A percentile compares a stretch with the other conserved stretches of the same genome.
Conservation (phyloP, 2,888 invertebrate genomes). For the Tachina grossa region DNA sequence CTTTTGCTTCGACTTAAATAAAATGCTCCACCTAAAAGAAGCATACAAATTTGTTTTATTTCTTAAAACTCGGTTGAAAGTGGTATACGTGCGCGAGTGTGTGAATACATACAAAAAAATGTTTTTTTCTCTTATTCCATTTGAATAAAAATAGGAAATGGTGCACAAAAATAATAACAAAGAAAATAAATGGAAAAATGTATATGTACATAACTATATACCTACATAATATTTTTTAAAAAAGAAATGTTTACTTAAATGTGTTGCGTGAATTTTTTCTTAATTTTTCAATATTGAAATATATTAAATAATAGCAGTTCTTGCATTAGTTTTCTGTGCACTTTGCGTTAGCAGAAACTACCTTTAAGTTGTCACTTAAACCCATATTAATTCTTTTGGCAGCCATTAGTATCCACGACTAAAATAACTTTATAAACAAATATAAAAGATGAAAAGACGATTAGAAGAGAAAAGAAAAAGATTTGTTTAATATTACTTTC, state of each 20-base stretch:
- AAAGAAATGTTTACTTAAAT: not conserved
- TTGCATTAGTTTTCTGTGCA: conserved; percentile 1
- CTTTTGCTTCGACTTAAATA: conserved; percentile 10
- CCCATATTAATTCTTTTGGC: not conserved
- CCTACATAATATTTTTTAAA: not conserved
- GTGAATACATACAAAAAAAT: conserved; percentile 49
- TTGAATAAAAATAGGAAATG: conserved; percentile 27
- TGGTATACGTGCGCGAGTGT: conserved; percentile 60
- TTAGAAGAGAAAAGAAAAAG: not conserved
- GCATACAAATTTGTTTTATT: conserved; percentile 27
- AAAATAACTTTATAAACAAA: not conserved
- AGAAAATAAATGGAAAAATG: conserved; percentile 17
- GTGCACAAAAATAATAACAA: not conserved
- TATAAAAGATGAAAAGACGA: not conserved
- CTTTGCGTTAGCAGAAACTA: conserved; percentile 23
- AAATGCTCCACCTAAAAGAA: conserved; percentile 8
- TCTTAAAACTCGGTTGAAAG: conserved; percentile 47
- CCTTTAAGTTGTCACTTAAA: not conserved
- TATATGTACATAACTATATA: not conserved
- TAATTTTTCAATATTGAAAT: conserved; percentile 19
- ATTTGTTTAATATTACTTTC: no score
- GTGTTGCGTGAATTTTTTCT: conserved; percentile 12
- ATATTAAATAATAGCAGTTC: conserved; percentile 3
- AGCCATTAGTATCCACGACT: conserved; percentile 2
- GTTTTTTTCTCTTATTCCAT: conserved; percentile 30